A percentile compares a stretch with the other conserved stretches of the same genome.
These are phyloP conservation scores for Ptilodon capucinus DNA, from an alignment of 2,888 invertebrate genomes.

Conservation along the genomic window DNA sequence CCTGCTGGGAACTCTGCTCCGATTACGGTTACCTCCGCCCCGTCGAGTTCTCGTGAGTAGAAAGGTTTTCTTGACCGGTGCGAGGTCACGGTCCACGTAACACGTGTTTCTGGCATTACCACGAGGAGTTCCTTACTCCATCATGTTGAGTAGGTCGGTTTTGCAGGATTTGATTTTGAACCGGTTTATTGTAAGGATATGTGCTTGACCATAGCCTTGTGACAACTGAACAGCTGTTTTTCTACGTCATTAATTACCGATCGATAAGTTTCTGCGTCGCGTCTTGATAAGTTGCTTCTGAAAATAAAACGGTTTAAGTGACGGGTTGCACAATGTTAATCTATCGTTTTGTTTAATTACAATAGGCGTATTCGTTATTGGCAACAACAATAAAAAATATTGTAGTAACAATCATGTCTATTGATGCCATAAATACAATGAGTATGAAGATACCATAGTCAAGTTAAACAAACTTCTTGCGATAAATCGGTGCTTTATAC, in stretches of 20 bases:
- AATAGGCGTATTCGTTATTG: too few species aligned
- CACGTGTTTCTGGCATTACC: conserved; percentile 45
- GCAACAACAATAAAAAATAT: too few species aligned
- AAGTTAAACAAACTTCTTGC: too few species aligned
- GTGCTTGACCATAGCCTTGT: conserved; percentile 4
- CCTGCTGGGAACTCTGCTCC: conserved; percentile 57
- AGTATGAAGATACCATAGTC: too few species aligned
- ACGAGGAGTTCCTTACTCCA: conserved; percentile 33
- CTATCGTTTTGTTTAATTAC: too few species aligned
- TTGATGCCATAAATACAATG: too few species aligned
- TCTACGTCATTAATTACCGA: background rate
- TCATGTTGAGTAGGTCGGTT: conserved; percentile 46
- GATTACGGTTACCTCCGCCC: conserved; percentile 57
- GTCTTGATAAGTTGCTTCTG: too few species aligned
- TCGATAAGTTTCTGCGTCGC: background rate
- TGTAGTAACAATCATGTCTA: too few species aligned
- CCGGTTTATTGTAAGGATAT: conserved; percentile 16
- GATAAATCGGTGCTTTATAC: too few species aligned
- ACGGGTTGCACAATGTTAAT: too few species aligned
- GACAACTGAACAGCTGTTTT: background rate
- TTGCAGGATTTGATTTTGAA: conserved; percentile 41
- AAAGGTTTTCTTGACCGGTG: conserved; percentile 10
- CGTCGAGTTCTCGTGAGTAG: conserved; percentile 71
- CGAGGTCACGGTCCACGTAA: conserved; percentile 12
- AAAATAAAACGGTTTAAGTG: too few species aligned